Evolutionary conservation across 2,797 vertebrate genomes (phyloP).

Genomic region (Thunnus albacares): DNA sequence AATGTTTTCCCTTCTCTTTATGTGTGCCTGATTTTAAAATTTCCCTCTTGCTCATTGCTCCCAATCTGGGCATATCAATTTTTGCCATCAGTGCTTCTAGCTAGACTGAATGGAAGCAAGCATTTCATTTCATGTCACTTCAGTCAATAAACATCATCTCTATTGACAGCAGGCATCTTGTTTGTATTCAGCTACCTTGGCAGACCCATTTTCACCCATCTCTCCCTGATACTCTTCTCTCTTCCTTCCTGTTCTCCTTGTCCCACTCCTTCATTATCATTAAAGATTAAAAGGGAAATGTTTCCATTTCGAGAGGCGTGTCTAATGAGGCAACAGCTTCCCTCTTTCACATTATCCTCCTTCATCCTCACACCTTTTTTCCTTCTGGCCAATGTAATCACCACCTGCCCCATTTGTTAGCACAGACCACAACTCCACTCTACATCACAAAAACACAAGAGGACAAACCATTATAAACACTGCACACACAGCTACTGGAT

Average conservation of each 20-base stretch:
- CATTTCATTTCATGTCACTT: slow-evolving; percentile 8
- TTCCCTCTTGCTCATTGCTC: neutral
- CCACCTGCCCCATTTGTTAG: slow-evolving; percentile 59
- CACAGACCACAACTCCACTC: slow-evolving; percentile 19
- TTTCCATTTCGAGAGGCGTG: slow-evolving; percentile 51
- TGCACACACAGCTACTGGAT: slow-evolving; percentile 41
- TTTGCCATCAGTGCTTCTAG: neutral
- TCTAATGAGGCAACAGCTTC: slow-evolving; percentile 44
- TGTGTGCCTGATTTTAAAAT: neutral
- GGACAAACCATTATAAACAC: slow-evolving; percentile 45
- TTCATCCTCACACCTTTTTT: slow-evolving; percentile 19
- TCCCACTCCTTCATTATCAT: slow-evolving; percentile 58
- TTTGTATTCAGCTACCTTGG: slow-evolving; percentile 52
- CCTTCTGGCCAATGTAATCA: slow-evolving; percentile 29
- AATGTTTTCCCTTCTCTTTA: slow-evolving; percentile 16
- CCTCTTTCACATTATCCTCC: slow-evolving; percentile 15
- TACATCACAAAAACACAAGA: slow-evolving; percentile 32
- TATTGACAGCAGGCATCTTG: slow-evolving; percentile 37
- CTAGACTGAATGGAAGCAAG: slow-evolving; percentile 17
- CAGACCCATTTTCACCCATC: slow-evolving; percentile 33
- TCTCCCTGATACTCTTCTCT: slow-evolving; percentile 41
- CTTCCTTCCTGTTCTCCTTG: slow-evolving; percentile 64
- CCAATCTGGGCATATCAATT: neutral
- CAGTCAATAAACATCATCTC: slow-evolving; percentile 25
- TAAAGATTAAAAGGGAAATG: slow-evolving; percentile 36